Percentiles rank a stretch among this genome's conserved stretches.
Conservation (phyloP, 1,140 invertebrate species). For the Drusus annulatus region DNA sequence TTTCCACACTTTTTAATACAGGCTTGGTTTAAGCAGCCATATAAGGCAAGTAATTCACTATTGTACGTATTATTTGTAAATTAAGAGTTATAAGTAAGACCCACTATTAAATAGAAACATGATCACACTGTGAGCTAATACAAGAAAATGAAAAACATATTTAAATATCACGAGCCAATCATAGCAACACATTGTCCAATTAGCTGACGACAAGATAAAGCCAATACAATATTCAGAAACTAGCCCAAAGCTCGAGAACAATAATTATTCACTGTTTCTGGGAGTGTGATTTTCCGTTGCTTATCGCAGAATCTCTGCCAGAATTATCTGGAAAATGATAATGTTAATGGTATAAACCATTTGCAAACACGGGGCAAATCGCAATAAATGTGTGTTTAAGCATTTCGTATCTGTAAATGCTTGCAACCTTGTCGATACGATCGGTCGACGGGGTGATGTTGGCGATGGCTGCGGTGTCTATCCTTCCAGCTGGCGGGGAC, state of each 20-base stretch:
- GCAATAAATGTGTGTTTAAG: constrained; percentile 2
- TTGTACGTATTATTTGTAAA: too few relatives aligned
- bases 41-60: too few relatives aligned
- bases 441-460: not conserved
- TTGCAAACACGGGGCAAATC: not conserved
- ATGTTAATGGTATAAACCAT: not conserved
- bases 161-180: not conserved
- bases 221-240: not conserved
- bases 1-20: too few relatives aligned
- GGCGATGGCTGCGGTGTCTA: not conserved
- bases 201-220: not conserved
- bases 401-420: too few relatives aligned
- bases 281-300: not conserved
- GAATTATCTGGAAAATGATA: constrained; percentile 1
- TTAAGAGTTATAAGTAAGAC: not conserved
- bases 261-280: not conserved
- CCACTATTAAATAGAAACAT: not conserved
- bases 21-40: too few relatives aligned
- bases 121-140: not conserved
- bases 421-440: not conserved
- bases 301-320: not conserved
- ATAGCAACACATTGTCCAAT: not conserved
- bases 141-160: not conserved
- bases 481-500: constrained; percentile 9
- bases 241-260: too few relatives aligned